Percentiles rank a stretch among this genome's conserved stretches.
Conservation (phyloP, 1,140 invertebrate species). For the Brachionus sp. region DNA sequence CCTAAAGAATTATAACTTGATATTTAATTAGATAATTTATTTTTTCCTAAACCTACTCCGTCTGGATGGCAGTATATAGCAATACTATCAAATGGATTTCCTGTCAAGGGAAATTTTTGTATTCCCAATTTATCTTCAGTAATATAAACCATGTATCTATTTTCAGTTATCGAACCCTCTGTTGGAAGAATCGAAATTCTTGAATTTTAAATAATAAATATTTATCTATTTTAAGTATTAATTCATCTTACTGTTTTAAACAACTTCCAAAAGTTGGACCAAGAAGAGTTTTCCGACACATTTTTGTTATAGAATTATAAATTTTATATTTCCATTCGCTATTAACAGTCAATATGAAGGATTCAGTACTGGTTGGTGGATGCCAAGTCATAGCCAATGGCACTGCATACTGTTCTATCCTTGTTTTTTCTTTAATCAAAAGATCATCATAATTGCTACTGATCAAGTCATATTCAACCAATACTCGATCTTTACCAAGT, state of each 20-base stretch:
- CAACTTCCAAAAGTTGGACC: constrained; percentile 66
- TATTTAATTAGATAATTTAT: neutral
- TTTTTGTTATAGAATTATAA: constrained; percentile 65
- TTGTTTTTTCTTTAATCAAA: constrained; percentile 56
- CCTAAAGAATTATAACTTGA: constrained; percentile 48
- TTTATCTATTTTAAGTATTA: neutral
- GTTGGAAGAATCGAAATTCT: constrained; percentile 54
- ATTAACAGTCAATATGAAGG: constrained; percentile 58
- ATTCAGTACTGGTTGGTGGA: constrained; percentile 56
- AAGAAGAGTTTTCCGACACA: constrained; percentile 65
- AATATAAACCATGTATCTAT: constrained; percentile 65
- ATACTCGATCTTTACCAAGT: constrained; percentile 64
- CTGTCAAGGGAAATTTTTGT: constrained; percentile 67
- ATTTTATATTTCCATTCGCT: constrained; percentile 66
- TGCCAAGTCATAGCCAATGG: constrained; percentile 63
- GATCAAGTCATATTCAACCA: constrained; percentile 70
- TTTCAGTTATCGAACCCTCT: constrained; percentile 44
- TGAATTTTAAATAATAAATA: constrained; percentile 43
- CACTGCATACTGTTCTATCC: constrained; percentile 66
- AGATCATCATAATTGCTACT: constrained; percentile 59
- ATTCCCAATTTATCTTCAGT: constrained; percentile 68
- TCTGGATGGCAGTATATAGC: constrained; percentile 67
- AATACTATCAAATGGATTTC: constrained; percentile 70
- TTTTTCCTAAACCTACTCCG: constrained; percentile 59
- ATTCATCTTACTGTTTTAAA: constrained; percentile 57